Evolutionary conservation across 2,113 vertebrate genomes (phyloP).

Genomic region (Saccopteryx bilineata): DNA sequence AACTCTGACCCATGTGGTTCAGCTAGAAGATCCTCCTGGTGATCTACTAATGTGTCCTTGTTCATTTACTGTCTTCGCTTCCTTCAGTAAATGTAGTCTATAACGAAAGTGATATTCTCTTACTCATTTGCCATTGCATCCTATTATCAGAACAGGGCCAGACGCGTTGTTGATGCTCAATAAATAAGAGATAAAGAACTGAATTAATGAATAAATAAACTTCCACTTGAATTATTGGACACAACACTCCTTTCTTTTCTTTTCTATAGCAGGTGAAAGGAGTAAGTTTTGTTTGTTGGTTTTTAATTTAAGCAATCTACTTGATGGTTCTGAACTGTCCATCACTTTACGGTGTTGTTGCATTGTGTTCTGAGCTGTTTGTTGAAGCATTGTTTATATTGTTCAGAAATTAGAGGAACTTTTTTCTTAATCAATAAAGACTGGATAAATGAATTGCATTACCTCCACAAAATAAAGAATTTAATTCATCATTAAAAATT

Average conservation of each 20-base stretch:
- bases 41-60: not conserved
- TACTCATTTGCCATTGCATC: not conserved
- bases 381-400: conserved; percentile 20
- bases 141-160: not conserved
- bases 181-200: conserved; percentile 12
- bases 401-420: conserved; percentile 55
- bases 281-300: not conserved
- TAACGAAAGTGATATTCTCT: not conserved
- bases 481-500: conserved; percentile 65
- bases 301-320: conserved; percentile 20
- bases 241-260: not conserved
- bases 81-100: not conserved
- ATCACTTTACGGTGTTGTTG: conserved; percentile 9
- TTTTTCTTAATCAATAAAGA: conserved; percentile 42
- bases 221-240: not conserved
- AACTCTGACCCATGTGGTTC: not conserved
- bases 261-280: not conserved
- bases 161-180: not conserved
- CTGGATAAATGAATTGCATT: conserved; percentile 42
- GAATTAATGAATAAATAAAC: conserved; percentile 22
- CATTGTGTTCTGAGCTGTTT: conserved; percentile 8
- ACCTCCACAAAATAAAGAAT: conserved; percentile 28
- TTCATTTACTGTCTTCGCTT: not conserved
- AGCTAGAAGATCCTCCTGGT: not conserved
- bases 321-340: not conserved